Evolutionary conservation across 2,797 vertebrate genomes (phyloP).

Genomic region (Melanotaenia nigrans): DNA sequence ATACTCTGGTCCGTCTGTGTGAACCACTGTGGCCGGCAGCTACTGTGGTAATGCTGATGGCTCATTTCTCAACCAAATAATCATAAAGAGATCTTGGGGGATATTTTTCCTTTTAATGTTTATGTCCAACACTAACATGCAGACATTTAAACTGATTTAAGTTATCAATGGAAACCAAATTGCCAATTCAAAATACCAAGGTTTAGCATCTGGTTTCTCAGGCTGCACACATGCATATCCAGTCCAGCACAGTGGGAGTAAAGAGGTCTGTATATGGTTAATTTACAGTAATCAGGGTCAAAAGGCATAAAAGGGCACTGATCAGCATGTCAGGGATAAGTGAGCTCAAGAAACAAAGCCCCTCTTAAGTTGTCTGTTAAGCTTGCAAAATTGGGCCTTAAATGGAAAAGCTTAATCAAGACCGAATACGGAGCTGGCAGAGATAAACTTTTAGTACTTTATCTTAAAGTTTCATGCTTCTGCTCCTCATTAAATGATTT

Average conservation of each 20-base stretch:
- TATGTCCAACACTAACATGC: not conserved
- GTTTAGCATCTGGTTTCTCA: slow-evolving; percentile 9
- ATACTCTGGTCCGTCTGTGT: slow-evolving; percentile 60
- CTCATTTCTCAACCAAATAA: not conserved
- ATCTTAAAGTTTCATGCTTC: slow-evolving; percentile 23
- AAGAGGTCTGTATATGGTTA: slow-evolving; percentile 48
- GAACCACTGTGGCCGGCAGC: not conserved
- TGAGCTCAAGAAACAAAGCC: slow-evolving; percentile 30
- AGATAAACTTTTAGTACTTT: slow-evolving; percentile 38
- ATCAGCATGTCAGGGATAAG: slow-evolving; percentile 52
- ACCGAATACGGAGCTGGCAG: slow-evolving; percentile 31
- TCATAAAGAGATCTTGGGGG: not conserved
- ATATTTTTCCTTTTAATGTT: not conserved
- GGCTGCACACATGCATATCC: slow-evolving; percentile 12
- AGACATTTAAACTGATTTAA: not conserved
- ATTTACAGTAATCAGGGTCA: slow-evolving; percentile 62
- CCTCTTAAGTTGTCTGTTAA: slow-evolving; percentile 20
- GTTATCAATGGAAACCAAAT: slow-evolving; percentile 27
- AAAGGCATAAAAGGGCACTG: slow-evolving; percentile 39
- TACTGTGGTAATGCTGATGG: not conserved
- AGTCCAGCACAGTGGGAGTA: slow-evolving; percentile 9
- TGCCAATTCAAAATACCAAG: slow-evolving; percentile 2
- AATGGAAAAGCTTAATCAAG: slow-evolving; percentile 48
- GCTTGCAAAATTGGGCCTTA: slow-evolving; percentile 26
- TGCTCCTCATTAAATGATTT: slow-evolving; percentile 42